Evolutionary conservation across 2,797 vertebrate species (phyloP), one percentile per base, ranked within the genome.

Genomic region (Alectoris magna): DNA sequence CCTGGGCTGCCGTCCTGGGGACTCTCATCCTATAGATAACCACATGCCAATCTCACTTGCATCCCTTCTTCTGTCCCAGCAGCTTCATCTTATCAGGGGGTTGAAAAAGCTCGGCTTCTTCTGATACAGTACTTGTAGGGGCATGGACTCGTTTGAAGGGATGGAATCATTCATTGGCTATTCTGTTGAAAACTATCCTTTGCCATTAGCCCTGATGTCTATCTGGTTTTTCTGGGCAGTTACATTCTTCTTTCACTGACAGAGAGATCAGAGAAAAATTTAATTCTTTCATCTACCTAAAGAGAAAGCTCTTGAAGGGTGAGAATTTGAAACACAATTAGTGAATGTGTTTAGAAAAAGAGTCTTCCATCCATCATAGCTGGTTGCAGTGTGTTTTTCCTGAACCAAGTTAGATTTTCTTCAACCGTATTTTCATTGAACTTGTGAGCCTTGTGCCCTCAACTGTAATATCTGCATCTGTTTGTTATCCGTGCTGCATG

Each of bases 261-360:
- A 39, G 55, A 78, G 34, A 78, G 34, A 84, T 78, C 63, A 72
- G 41, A 22, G 62, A 26, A 69, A 95, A 59, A 87, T 84, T 81
- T 81, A 72, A 75, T 86, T 91, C 83, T 88, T 93, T 94, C 68
- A 74, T 93, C 55, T 78, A 1, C 59, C 51, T 55, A 16, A 38
- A 71, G 14, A 39, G 8, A 24, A 21, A 55, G 38, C 69, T 84
- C 74, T 87, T 69, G 38, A 26, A 87, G 68, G 21, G 88, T 36
- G 24, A 84, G 34, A 66, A 84, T 84, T 74, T 86, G 44, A 88
- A 87, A 71, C 22, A 74, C 44, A 49, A 68, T 79, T 62, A 84
- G 41, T 69, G 44, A 81, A 44, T 43, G 19, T 55, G 31, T 51
- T 88, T 9, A 3, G 34, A 58, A 72, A 41, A 79, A 58, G 34